These are phyloP conservation scores for Scaptomyza parva DNA, from an alignment of 2,888 invertebrate genomes.

Conservation along the genomic window DNA sequence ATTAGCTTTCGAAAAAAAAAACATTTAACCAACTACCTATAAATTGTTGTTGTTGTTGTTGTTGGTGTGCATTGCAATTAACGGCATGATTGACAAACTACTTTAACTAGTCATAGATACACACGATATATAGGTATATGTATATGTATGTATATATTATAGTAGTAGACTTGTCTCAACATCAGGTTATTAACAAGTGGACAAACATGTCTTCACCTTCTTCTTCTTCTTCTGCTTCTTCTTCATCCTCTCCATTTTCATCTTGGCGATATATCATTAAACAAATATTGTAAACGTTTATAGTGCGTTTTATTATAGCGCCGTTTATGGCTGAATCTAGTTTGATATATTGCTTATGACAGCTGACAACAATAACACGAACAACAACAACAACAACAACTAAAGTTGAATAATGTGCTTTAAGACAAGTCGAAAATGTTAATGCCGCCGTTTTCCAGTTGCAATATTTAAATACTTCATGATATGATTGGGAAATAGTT, in stretches of 20 bases:
- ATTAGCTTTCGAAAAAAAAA: neutral
- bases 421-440: conserved; percentile 16
- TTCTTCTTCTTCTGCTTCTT: conserved; percentile 15
- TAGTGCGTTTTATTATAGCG: conserved; percentile 21
- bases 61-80: conserved; percentile 46
- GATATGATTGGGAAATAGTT: conserved; percentile 19
- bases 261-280: conserved; percentile 54
- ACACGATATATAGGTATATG: conserved; percentile 3
- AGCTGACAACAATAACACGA: conserved; percentile 56
- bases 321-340: conserved; percentile 35
- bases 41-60: neutral
- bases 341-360: conserved; percentile 61
- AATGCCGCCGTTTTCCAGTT: conserved; percentile 11
- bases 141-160: conserved; percentile 1
- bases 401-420: conserved; percentile 29
- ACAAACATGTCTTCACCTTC: conserved; percentile 53
- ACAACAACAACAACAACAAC: conserved; percentile 25
- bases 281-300: conserved; percentile 31
- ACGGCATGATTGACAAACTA: conserved; percentile 54
- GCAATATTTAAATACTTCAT: conserved; percentile 4
- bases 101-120: conserved; percentile 58
- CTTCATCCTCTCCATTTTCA: conserved; percentile 33
- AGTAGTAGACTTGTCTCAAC: conserved; percentile 9
- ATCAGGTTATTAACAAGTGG: conserved; percentile 59
- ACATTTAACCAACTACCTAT: neutral